Conservation (phyloP, 2,888 invertebrate species). For the Pheosia gnoma region DNA sequence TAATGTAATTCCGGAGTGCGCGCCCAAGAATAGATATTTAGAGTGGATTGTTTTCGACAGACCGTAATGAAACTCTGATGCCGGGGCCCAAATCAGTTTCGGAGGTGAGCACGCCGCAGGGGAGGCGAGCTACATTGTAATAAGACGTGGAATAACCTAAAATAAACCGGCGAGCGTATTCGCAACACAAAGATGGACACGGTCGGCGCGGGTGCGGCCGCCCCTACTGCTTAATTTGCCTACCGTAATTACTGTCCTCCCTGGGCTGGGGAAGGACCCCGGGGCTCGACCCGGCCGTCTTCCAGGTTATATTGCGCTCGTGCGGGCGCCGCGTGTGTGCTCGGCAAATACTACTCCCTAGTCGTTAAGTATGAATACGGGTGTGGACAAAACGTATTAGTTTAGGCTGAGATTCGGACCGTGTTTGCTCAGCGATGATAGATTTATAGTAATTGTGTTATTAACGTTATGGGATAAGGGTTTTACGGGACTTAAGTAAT, state of each 20-base stretch:
- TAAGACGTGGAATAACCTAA: conserved; percentile 82
- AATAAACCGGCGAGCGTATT: conserved; percentile 74
- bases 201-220: conserved; percentile 60
- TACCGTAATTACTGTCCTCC: conserved; percentile 85
- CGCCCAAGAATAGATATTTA: conserved; percentile 84
- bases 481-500: conserved; percentile 83
- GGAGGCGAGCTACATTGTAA: conserved; percentile 81
- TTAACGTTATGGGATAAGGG: conserved; percentile 84
- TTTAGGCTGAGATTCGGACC: conserved; percentile 83
- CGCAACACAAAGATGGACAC: conserved; percentile 78
- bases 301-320: conserved; percentile 80
- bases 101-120: conserved; percentile 82
- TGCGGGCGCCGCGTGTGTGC: conserved; percentile 82
- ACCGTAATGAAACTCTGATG: conserved; percentile 84
- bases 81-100: conserved; percentile 80
- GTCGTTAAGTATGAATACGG: conserved; percentile 84
- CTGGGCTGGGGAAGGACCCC: conserved; percentile 78
- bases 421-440: conserved; percentile 82
- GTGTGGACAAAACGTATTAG: conserved; percentile 84
- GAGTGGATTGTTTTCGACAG: conserved; percentile 85
- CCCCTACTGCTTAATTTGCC: conserved; percentile 85
- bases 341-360: conserved; percentile 80
- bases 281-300: conserved; percentile 78
- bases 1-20: conserved; percentile 83
- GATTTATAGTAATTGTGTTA: conserved; percentile 85